phyloP scores from a whole-genome alignment of 2,797 vertebrate species.

The Anolis apletophallus region DNA sequence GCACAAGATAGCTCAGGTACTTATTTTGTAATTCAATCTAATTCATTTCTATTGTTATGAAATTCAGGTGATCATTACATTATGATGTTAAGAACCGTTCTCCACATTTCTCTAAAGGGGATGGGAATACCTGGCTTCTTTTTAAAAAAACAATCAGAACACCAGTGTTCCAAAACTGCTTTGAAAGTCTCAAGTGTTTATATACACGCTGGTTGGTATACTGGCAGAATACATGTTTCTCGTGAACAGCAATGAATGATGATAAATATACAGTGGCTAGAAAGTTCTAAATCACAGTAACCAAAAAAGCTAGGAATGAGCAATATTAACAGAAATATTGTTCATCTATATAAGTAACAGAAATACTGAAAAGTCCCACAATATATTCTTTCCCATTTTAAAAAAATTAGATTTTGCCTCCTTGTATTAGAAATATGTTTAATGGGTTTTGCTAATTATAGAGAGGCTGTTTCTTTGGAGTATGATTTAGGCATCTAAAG shows the following conservation, averaged over 20 bases:
- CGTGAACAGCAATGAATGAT: not conserved
- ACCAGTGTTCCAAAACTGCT: constrained; percentile 9
- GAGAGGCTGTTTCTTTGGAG: no score
- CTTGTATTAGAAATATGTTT: no score
- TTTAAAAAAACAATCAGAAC: constrained; percentile 4
- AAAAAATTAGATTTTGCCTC: no score
- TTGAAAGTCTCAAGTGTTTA: constrained; percentile 19
- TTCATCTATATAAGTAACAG: not conserved
- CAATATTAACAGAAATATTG: not conserved
- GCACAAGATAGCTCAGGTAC: not conserved
- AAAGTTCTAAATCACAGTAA: not conserved
- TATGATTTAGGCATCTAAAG: no score
- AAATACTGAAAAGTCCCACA: not conserved
- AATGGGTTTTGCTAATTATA: no score
- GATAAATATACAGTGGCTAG: not conserved
- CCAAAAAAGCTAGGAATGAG: not conserved
- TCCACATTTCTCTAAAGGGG: not conserved
- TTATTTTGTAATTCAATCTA: not conserved
- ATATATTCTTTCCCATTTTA: not conserved
- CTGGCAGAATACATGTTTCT: not conserved
- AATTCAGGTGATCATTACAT: not conserved
- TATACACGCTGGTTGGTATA: not conserved
- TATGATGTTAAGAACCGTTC: not conserved
- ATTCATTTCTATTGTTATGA: not conserved
- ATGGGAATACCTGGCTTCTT: not conserved